These are phyloP conservation scores for Cephus nigrinus DNA, from an alignment of 2,888 invertebrate species.

Conservation along the genomic window DNA sequence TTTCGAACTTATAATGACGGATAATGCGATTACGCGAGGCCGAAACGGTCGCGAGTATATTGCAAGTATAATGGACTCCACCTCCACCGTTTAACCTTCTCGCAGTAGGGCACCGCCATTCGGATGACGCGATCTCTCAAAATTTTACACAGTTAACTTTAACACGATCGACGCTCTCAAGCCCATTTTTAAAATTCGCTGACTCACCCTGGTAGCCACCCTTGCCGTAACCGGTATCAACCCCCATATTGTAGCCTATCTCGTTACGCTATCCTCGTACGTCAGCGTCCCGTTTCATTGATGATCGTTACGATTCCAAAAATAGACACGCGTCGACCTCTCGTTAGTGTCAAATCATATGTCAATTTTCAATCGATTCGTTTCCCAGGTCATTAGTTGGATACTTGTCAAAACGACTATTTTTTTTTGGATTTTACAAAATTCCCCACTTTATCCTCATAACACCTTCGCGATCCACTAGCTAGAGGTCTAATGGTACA, in stretches of 20 bases:
- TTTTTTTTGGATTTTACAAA: background rate
- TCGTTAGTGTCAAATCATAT: conserved; percentile 50
- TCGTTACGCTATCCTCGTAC: conserved; percentile 44
- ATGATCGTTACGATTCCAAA: conserved; percentile 41
- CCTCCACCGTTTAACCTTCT: background rate
- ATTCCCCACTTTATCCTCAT: background rate
- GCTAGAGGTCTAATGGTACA: background rate
- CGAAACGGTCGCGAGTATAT: conserved; percentile 11
- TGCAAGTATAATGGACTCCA: conserved; percentile 12
- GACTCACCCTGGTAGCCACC: conserved; percentile 33
- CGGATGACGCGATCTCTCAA: background rate
- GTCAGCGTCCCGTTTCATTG: conserved; percentile 45
- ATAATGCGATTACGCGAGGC: background rate
- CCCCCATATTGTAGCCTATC: conserved; percentile 22
- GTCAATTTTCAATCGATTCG: conserved; percentile 36
- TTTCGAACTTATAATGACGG: conserved; percentile 34
- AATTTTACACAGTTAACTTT: background rate
- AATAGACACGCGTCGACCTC: conserved; percentile 34
- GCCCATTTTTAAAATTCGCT: conserved; percentile 18
- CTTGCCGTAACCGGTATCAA: background rate
- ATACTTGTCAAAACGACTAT: background rate
- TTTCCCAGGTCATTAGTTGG: background rate
- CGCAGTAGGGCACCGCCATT: background rate
- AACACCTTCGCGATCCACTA: background rate
- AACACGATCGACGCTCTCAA: background rate